Evolutionary conservation across 2,888 invertebrate genomes (phyloP).

Genomic region (Theretra japonica): DNA sequence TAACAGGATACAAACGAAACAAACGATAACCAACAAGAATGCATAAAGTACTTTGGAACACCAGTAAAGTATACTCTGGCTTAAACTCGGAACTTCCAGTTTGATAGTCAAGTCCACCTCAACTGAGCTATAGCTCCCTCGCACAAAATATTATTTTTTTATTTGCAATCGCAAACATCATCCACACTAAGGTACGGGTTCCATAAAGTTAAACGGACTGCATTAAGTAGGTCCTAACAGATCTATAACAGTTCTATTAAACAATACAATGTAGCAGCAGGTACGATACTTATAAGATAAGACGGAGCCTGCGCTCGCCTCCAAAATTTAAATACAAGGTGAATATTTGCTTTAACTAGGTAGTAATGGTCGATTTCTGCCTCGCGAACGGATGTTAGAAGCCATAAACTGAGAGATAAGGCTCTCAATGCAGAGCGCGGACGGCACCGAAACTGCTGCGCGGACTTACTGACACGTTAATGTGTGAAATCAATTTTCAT

Average conservation of each 20-base stretch:
- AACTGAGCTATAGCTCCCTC: no score
- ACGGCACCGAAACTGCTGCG: conserved; percentile 36
- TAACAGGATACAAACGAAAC: no score
- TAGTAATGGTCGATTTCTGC: conserved; percentile 60
- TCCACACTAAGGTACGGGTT: no score
- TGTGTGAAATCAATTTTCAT: conserved; percentile 39
- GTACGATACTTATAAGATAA: conserved; percentile 30
- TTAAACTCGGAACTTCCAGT: no score
- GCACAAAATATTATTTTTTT: no score
- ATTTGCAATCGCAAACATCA: no score
- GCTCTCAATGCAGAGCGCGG: conserved; percentile 46
- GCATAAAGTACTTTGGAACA: no score
- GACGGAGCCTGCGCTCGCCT: conserved; percentile 29
- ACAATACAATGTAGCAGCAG: conserved; percentile 22
- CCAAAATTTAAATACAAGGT: conserved; percentile 63
- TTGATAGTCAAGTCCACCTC: no score
- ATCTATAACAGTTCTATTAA: conserved; percentile 13
- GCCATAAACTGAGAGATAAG: conserved; percentile 68
- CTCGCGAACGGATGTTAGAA: conserved; percentile 61
- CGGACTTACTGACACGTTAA: conserved; percentile 47
- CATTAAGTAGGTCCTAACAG: neutral
- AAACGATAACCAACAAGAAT: no score
- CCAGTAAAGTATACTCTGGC: no score
- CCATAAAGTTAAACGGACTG: no score
- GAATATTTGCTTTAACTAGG: conserved; percentile 62